phyloP scores from a whole-genome alignment of 2,113 vertebrate genomes.

The Nycticryphes semicollaris region DNA sequence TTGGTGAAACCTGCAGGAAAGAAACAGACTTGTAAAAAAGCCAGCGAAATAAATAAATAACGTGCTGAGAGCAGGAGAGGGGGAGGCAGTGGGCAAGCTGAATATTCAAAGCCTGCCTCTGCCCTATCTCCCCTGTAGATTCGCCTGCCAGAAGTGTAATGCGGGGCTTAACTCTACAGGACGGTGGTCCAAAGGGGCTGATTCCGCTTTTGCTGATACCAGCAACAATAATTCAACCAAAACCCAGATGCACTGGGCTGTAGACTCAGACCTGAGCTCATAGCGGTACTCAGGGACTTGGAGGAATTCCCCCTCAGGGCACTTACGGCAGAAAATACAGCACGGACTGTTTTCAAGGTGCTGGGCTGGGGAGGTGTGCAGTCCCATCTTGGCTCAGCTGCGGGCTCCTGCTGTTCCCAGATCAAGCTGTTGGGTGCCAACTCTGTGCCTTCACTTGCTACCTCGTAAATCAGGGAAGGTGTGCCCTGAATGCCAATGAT shows the following conservation, averaged over 20 bases:
- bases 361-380: not conserved
- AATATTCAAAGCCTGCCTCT: not conserved
- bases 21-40: conserved; percentile 14
- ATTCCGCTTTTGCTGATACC: not conserved
- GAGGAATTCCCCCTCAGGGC: not conserved
- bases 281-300: not conserved
- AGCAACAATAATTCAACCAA: not conserved
- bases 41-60: conserved; percentile 47
- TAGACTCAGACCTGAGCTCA: not conserved
- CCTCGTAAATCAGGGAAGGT: accelerated
- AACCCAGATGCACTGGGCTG: not conserved
- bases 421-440: not conserved
- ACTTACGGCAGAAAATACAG: not conserved
- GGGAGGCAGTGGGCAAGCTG: not conserved
- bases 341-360: accelerated
- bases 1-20: conserved; percentile 33
- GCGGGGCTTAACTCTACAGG: not conserved
- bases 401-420: not conserved
- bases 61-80: not conserved
- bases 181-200: not conserved
- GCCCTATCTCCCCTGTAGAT: not conserved
- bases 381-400: not conserved
- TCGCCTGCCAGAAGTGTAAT: not conserved
- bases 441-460: not conserved
- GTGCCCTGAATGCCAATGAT: not conserved